Conservation (phyloP, 2,113 vertebrate genomes). For the Serinus canaria region DNA sequence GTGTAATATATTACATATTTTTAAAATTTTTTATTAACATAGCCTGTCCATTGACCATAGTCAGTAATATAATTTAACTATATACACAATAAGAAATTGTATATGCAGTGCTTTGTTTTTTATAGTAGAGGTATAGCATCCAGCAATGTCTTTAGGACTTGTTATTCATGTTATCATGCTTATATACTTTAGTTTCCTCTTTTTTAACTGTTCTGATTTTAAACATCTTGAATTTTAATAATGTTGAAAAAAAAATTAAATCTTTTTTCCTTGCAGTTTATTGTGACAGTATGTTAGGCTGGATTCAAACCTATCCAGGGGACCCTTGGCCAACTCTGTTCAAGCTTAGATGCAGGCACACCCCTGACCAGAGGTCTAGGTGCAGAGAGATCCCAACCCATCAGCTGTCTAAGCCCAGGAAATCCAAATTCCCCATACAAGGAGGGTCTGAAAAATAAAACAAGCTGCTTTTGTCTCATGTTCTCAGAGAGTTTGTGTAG, state of each 20-base stretch:
- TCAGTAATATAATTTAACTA: not conserved
- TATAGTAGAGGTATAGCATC: not conserved
- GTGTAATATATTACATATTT: not conserved
- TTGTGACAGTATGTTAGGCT: not conserved
- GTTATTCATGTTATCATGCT: not conserved
- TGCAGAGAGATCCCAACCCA: not conserved
- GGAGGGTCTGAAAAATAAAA: not conserved
- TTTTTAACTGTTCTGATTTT: not conserved
- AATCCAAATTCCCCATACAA: not conserved
- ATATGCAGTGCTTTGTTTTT: not conserved
- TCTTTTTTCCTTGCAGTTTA: not conserved
- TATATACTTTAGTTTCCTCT: not conserved
- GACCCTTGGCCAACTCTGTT: not conserved
- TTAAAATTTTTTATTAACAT: not conserved
- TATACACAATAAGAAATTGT: not conserved
- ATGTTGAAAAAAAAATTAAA: not conserved
- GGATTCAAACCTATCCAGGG: not conserved
- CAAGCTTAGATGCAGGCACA: not conserved
- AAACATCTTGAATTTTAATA: not conserved
- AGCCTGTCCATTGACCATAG: not conserved
- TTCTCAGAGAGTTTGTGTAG: not conserved
- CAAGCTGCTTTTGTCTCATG: not conserved
- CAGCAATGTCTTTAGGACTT: not conserved
- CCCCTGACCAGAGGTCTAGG: not conserved
- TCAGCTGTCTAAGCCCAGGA: not conserved